phyloP scores from a whole-genome alignment of 2,797 vertebrate genomes.

The Sciurus vulgaris region DNA sequence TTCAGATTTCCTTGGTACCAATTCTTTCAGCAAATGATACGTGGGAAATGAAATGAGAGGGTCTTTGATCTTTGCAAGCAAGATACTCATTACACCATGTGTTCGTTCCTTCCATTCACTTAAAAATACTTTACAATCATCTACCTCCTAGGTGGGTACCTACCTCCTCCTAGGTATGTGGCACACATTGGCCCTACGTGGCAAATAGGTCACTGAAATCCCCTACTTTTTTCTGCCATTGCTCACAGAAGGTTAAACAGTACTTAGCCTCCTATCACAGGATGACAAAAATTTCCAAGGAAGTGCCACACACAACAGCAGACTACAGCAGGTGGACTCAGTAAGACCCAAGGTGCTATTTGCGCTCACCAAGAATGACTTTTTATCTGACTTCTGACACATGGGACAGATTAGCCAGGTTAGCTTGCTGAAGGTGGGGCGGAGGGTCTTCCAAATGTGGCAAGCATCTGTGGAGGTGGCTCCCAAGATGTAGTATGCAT shows the following conservation, averaged over 20 bases:
- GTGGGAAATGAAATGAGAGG: background rate
- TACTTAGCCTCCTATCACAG: background rate
- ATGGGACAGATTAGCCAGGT: too few species aligned
- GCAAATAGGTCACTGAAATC: background rate
- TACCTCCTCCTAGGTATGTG: background rate
- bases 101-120: background rate
- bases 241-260: background rate
- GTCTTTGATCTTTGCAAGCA: background rate
- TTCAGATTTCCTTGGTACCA: background rate
- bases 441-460: background rate
- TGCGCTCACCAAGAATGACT: background rate
- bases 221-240: background rate
- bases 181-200: background rate
- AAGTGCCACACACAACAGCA: rapidly evolving
- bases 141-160: background rate
- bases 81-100: background rate
- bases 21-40: background rate
- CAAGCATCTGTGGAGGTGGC: background rate
- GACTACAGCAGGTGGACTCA: too few species aligned
- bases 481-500: background rate
- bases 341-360: background rate
- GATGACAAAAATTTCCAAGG: background rate
- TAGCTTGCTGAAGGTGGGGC: background rate
- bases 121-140: background rate
- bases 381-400: background rate